These are phyloP conservation scores for Lepidostoma basale DNA, from an alignment of 1,140 invertebrate genomes.

Conservation along the genomic window DNA sequence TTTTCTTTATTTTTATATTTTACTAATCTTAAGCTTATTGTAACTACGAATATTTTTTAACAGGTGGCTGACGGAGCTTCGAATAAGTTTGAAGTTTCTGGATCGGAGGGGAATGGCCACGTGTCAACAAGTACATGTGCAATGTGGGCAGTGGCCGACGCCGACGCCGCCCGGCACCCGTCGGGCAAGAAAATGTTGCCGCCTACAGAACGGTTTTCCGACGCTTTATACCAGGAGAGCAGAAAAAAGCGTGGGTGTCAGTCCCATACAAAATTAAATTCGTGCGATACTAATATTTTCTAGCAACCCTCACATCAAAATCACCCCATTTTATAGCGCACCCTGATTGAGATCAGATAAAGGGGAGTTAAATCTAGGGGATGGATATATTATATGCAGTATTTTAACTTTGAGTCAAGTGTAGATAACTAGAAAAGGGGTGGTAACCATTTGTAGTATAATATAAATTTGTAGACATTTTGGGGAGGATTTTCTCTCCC, in stretches of 20 bases:
- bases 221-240: constrained; percentile 9
- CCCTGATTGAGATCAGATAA: not conserved
- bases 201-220: constrained; percentile 3
- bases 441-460: not conserved
- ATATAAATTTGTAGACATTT: not conserved
- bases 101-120: too few species aligned
- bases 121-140: too few species aligned
- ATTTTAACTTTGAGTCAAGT: too few species aligned
- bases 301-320: not conserved
- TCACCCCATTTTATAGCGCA: not conserved
- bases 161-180: constrained; percentile 5
- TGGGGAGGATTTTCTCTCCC: constrained; percentile 1
- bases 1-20: not conserved
- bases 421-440: not conserved
- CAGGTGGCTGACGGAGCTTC: too few species aligned
- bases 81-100: too few species aligned
- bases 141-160: constrained; percentile 2
- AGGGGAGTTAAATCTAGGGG: not conserved
- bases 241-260: not conserved
- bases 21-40: not conserved
- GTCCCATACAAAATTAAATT: not conserved
- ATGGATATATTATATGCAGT: too few species aligned
- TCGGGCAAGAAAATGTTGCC: constrained; percentile 17
- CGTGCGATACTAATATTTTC: not conserved
- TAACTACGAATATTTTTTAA: too few species aligned